Percentiles rank a stretch among this genome's conserved stretches.
Conservation (phyloP, 2,888 invertebrate genomes). For the Anagyrus pseudococci region DNA sequence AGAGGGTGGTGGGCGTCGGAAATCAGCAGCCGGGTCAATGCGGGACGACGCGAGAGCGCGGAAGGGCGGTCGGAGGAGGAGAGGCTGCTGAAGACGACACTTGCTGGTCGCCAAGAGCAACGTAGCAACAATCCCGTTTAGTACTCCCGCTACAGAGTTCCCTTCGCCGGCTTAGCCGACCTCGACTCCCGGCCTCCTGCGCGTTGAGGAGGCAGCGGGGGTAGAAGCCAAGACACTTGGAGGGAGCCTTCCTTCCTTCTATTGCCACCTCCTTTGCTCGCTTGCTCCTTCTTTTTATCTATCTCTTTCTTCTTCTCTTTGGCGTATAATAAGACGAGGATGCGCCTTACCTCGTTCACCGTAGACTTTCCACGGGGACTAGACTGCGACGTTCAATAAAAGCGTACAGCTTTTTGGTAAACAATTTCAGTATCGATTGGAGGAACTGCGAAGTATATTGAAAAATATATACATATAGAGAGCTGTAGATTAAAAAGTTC, state of each 20-base stretch:
- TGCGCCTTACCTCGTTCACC: too few relatives aligned
- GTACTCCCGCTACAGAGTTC: too few relatives aligned
- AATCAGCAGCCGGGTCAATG: slow-evolving; percentile 38
- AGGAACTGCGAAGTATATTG: too few relatives aligned
- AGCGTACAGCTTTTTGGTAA: too few relatives aligned
- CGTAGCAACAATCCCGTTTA: slow-evolving; percentile 53
- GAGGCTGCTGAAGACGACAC: slow-evolving; percentile 46
- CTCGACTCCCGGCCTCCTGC: neutral
- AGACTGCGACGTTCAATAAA: too few relatives aligned
- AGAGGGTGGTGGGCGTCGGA: slow-evolving; percentile 38
- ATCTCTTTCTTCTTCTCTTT: neutral
- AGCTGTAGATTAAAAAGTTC: too few relatives aligned
- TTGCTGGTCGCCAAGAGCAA: slow-evolving; percentile 53
- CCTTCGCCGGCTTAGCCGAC: neutral
- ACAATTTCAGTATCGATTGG: too few relatives aligned
- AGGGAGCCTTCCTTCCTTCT: neutral
- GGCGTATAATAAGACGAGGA: too few relatives aligned
- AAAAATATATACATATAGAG: too few relatives aligned
- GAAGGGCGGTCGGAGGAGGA: slow-evolving; percentile 11
- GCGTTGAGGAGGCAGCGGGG: neutral
- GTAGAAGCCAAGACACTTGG: neutral
- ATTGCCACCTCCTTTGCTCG: neutral
- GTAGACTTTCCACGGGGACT: too few relatives aligned
- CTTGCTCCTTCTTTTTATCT: neutral
- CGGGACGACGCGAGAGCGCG: slow-evolving; percentile 1